Evolutionary conservation across 2,113 vertebrate species (phyloP).

Genomic region (Gasterosteus nipponicus): DNA sequence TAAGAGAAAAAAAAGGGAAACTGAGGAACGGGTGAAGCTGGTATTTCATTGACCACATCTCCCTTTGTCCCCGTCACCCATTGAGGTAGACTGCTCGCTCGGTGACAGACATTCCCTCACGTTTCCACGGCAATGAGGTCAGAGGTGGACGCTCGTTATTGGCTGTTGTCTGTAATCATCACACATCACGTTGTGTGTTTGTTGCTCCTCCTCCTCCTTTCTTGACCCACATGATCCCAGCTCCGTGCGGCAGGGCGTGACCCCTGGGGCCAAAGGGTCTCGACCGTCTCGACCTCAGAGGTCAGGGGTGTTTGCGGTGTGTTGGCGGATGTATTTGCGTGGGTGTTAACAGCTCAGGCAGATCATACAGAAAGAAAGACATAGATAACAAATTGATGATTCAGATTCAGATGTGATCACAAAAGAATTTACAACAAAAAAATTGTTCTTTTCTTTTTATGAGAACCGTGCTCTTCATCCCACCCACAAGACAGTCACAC

Average conservation of each 20-base stretch:
- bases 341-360: not conserved
- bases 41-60: constrained; percentile 59
- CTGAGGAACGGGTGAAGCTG: constrained; percentile 27
- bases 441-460: not conserved
- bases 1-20: constrained; percentile 20
- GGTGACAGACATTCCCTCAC: constrained; percentile 72
- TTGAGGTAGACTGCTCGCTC: constrained; percentile 72
- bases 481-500: constrained; percentile 5
- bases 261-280: constrained; percentile 52
- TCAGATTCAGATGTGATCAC: not conserved
- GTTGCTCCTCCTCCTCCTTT: constrained; percentile 53
- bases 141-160: constrained; percentile 76
- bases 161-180: constrained; percentile 79
- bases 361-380: constrained; percentile 1
- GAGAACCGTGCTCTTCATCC: not conserved
- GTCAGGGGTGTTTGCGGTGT: constrained; percentile 65
- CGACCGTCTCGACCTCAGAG: constrained; percentile 54
- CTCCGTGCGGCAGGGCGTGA: constrained; percentile 59
- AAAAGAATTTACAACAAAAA: not conserved
- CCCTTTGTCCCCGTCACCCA: constrained; percentile 28
- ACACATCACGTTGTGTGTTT: constrained; percentile 66
- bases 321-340: constrained; percentile 17
- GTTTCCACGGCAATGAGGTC: constrained; percentile 76
- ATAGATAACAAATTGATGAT: constrained; percentile 14
- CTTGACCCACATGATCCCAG: constrained; percentile 54